Evolutionary conservation across 2,113 vertebrate genomes (phyloP).

Genomic region (Vimba vimba): DNA sequence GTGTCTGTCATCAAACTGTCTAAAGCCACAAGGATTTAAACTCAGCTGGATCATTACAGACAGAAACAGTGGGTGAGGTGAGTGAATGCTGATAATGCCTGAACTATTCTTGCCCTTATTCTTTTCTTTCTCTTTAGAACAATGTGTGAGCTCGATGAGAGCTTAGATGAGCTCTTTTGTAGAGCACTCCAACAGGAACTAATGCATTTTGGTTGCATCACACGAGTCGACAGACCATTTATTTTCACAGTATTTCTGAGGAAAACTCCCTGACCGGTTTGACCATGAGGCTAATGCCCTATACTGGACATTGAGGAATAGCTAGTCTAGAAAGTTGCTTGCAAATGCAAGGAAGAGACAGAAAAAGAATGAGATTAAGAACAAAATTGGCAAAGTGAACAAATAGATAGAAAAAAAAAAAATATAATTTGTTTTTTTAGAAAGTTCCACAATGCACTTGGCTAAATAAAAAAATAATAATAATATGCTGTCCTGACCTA

Average conservation of each 20-base stretch:
- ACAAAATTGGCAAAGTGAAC: background rate
- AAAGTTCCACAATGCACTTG: background rate
- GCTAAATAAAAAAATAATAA: background rate
- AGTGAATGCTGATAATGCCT: background rate
- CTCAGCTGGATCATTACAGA: constrained; percentile 38
- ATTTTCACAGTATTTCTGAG: constrained; percentile 12
- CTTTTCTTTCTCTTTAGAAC: background rate
- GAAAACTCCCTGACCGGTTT: background rate
- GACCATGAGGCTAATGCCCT: constrained; percentile 2
- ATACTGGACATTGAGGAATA: constrained; percentile 19
- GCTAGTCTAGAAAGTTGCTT: background rate
- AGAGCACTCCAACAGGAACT: background rate
- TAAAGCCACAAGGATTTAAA: constrained; percentile 24
- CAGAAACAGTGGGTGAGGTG: constrained; percentile 6
- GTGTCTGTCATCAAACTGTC: constrained; percentile 34
- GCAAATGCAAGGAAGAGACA: background rate
- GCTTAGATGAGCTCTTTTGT: background rate
- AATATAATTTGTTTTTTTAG: background rate
- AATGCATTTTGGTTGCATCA: background rate
- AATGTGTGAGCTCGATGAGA: background rate
- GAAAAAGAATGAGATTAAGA: constrained; percentile 13
- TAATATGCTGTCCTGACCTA: background rate
- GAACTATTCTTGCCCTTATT: constrained; percentile 14
- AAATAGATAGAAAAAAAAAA: background rate
- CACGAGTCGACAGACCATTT: background rate